A percentile compares a stretch with the other conserved stretches of the same genome.
Conservation (phyloP, 2,113 vertebrate genomes). For the Dunckerocampus dactyliophorus region DNA sequence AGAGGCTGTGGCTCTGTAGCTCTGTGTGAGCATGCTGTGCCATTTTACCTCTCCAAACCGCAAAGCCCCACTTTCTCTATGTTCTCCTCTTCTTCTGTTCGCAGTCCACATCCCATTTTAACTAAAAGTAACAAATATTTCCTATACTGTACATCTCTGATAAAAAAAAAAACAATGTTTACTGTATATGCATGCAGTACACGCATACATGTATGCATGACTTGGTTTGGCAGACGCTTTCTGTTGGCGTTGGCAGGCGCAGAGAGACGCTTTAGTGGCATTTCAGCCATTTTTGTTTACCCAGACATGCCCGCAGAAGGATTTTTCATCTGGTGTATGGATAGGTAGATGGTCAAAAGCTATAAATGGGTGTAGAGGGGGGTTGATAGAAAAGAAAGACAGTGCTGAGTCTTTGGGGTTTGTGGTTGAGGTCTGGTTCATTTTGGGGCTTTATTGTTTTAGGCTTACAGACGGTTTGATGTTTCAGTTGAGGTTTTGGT, state of each 20-base stretch:
- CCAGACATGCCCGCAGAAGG: slow-evolving; percentile 62
- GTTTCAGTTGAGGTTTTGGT: slow-evolving; percentile 43
- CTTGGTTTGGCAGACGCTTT: slow-evolving; percentile 33
- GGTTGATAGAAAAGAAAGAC: slow-evolving; percentile 32
- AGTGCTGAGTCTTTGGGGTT: slow-evolving; percentile 36
- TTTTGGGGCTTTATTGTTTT: slow-evolving; percentile 40
- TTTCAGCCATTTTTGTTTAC: slow-evolving; percentile 67
- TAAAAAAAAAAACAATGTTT: slow-evolving; percentile 23
- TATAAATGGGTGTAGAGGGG: slow-evolving; percentile 7
- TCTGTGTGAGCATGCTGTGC: too few relatives aligned
- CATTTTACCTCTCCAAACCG: slow-evolving; percentile 64
- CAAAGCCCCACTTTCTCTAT: slow-evolving; percentile 28
- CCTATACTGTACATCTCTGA: slow-evolving; percentile 19
- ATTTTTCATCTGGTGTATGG: slow-evolving; percentile 45
- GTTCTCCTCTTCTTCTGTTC: slow-evolving; percentile 18
- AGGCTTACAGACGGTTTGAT: slow-evolving; percentile 39
- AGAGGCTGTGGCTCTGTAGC: slow-evolving; percentile 25
- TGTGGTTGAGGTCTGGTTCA: slow-evolving; percentile 51
- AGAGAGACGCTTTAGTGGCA: slow-evolving; percentile 14
- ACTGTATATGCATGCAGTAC: slow-evolving; percentile 3
- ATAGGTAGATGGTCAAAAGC: slow-evolving; percentile 44
- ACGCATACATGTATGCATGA: slow-evolving; percentile 1
- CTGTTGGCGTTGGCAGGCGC: slow-evolving; percentile 41
- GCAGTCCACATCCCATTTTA: slow-evolving; percentile 21
- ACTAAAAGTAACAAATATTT: slow-evolving; percentile 14